Evolutionary conservation across 2,797 vertebrate genomes (phyloP).

Genomic region (Peromyscus nudipes): DNA sequence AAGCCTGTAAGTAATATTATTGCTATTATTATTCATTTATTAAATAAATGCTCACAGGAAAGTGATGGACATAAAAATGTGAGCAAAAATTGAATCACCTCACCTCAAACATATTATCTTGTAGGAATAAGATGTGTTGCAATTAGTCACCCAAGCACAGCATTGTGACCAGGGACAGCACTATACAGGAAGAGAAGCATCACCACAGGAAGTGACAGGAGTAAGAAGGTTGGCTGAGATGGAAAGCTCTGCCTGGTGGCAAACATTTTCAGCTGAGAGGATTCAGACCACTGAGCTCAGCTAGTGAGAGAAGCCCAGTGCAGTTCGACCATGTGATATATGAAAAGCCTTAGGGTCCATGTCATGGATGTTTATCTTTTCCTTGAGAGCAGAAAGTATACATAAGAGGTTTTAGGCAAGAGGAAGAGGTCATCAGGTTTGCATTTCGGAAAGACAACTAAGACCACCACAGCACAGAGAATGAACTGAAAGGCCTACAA

Average conservation of each 20-base stretch:
- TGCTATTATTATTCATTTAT: background rate
- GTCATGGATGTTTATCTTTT: background rate
- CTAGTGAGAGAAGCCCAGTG: background rate
- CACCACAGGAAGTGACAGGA: background rate
- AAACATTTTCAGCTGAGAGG: background rate
- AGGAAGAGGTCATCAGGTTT: background rate
- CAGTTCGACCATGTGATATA: background rate
- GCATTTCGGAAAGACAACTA: background rate
- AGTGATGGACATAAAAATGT: background rate
- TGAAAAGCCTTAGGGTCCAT: background rate
- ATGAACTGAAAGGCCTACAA: background rate
- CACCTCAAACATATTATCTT: background rate
- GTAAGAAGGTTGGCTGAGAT: background rate
- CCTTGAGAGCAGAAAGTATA: background rate
- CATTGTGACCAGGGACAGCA: background rate
- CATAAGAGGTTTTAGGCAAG: background rate
- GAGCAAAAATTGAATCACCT: slow-evolving; percentile 1
- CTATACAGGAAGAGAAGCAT: background rate
- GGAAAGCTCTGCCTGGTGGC: background rate
- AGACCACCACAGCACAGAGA: fast-evolving
- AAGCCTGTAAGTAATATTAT: background rate
- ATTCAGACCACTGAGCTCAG: background rate
- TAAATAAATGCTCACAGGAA: background rate
- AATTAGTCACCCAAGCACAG: background rate
- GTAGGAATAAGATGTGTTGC: background rate